These are phyloP conservation scores for Ramphastos sulfuratus DNA, from an alignment of 2,113 vertebrate species.

Conservation along the genomic window DNA sequence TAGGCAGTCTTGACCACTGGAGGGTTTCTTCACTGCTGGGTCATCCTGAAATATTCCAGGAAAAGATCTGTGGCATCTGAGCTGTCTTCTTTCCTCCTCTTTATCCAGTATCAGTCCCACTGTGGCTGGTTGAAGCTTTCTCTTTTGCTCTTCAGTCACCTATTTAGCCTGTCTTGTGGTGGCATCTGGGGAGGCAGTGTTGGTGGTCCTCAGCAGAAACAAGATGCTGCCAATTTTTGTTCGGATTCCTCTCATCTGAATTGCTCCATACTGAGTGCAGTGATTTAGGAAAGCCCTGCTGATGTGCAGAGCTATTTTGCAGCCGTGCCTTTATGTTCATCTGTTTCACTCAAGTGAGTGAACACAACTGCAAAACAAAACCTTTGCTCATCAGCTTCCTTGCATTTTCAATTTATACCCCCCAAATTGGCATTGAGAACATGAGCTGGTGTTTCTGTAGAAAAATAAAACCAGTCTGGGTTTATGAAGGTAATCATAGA, in stretches of 20 bases:
- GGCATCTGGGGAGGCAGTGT: background rate
- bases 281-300: background rate
- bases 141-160: background rate
- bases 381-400: background rate
- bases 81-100: background rate
- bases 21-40: background rate
- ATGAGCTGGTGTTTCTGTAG: background rate
- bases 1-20: background rate
- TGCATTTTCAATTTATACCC: background rate
- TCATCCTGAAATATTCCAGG: background rate
- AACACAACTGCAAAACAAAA: background rate
- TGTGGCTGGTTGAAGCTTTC: background rate
- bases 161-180: fast-evolving
- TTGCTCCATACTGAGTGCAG: background rate
- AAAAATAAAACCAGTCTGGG: conserved; percentile 50
- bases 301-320: background rate
- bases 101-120: background rate
- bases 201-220: background rate
- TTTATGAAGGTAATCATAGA: conserved; percentile 27
- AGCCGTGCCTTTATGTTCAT: background rate
- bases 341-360: background rate
- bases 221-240: background rate
- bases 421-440: background rate
- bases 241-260: background rate
- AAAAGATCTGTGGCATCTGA: background rate